Percentiles rank a stretch among this genome's conserved stretches.
Conservation (phyloP, 2,888 invertebrate species). For the Himalopsyche anomala region DNA sequence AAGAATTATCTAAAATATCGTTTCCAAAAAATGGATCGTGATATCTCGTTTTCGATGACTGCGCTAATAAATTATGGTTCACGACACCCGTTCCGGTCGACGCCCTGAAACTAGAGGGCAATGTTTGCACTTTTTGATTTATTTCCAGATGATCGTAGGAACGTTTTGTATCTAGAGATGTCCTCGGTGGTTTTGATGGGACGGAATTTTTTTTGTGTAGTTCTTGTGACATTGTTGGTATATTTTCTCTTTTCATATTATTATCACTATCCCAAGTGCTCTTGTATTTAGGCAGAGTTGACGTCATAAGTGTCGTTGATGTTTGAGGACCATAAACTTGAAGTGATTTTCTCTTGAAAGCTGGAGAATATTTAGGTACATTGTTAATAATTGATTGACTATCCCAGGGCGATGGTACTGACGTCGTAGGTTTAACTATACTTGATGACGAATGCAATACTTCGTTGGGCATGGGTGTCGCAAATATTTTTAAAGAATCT, state of each 20-base stretch:
- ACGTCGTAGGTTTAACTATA: constrained; percentile 36
- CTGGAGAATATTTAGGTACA: constrained; percentile 88
- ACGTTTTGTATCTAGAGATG: constrained; percentile 69
- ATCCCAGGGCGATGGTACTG: constrained; percentile 70
- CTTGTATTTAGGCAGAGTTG: constrained; percentile 59
- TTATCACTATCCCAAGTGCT: constrained; percentile 26
- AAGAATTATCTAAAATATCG: constrained; percentile 67
- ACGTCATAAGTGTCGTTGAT: constrained; percentile 67
- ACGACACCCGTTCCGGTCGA: constrained; percentile 58
- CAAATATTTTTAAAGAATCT: constrained; percentile 72
- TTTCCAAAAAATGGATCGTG: constrained; percentile 69
- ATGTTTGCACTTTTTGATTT: constrained; percentile 59
- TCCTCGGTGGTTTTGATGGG: constrained; percentile 69
- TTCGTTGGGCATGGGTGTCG: constrained; percentile 62
- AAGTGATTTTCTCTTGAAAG: constrained; percentile 86
- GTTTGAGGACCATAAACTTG: constrained; percentile 77
- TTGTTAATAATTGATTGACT: constrained; percentile 72
- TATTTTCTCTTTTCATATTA: constrained; percentile 63
- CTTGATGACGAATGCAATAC: constrained; percentile 39
- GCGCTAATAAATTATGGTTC: constrained; percentile 62
- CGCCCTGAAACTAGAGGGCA: constrained; percentile 64
- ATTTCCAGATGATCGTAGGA: constrained; percentile 66
- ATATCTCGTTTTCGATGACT: constrained; percentile 63
- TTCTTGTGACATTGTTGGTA: background rate
- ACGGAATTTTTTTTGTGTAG: constrained; percentile 51